A percentile compares a stretch with the other conserved stretches of the same genome.
These are phyloP conservation scores for Ursus arctos DNA, from an alignment of 2,113 vertebrate genomes.

Conservation along the genomic window DNA sequence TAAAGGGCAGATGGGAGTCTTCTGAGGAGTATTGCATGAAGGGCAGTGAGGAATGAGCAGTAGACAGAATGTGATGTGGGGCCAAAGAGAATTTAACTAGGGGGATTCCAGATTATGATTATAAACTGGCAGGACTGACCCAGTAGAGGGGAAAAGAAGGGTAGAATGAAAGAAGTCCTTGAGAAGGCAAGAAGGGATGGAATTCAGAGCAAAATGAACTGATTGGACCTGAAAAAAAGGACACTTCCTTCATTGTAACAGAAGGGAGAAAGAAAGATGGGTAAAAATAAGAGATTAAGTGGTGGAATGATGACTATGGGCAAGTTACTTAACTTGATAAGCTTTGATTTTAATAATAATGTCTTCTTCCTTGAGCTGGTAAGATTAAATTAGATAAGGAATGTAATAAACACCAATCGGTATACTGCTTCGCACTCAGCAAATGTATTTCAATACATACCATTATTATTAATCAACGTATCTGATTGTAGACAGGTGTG, in stretches of 20 bases:
- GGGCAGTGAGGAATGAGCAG: background rate
- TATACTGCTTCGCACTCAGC: background rate
- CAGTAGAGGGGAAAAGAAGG: background rate
- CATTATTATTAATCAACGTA: background rate
- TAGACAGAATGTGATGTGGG: background rate
- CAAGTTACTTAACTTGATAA: background rate
- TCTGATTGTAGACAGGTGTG: background rate
- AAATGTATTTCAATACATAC: background rate
- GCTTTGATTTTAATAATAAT: background rate
- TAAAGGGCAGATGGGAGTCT: background rate
- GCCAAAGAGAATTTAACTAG: background rate
- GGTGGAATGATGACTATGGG: background rate
- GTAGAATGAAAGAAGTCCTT: background rate
- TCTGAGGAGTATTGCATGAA: background rate
- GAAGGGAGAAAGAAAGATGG: background rate
- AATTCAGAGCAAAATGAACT: background rate
- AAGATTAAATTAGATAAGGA: background rate
- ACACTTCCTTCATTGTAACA: background rate
- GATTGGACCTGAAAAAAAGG: background rate
- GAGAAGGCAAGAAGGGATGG: background rate
- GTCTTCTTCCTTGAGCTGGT: background rate
- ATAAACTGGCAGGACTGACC: background rate
- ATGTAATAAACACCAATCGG: background rate
- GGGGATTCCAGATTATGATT: background rate
- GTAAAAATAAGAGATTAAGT: background rate